These are phyloP conservation scores for Conopomorpha cramerella DNA, from an alignment of 1,140 invertebrate species.

Conservation along the genomic window DNA sequence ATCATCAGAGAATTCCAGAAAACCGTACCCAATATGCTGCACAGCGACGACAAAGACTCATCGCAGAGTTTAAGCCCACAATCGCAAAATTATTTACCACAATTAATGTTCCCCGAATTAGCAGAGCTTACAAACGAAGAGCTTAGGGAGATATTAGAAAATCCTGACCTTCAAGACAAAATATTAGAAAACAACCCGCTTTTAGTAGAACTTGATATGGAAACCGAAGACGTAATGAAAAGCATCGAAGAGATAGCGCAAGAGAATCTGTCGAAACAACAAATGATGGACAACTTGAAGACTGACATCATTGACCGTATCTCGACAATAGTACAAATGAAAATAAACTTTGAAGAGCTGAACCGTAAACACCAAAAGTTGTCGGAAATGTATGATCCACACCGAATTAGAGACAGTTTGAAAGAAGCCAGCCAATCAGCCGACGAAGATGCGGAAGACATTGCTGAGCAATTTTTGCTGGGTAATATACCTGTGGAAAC, in stretches of 20 bases:
- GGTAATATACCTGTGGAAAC: conserved; percentile 75
- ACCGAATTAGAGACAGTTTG: conserved; percentile 70
- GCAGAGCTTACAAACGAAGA: conserved; percentile 70
- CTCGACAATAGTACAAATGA: conserved; percentile 68
- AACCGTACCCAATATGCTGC: conserved; percentile 31
- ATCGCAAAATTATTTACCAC: conserved; percentile 20
- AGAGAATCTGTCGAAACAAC: conserved; percentile 71
- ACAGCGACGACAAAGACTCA: conserved; percentile 19
- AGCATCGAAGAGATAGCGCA: conserved; percentile 74
- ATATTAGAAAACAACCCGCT: conserved; percentile 71
- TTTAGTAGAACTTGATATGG: conserved; percentile 68
- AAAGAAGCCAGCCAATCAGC: conserved; percentile 65
- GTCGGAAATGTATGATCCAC: conserved; percentile 73
- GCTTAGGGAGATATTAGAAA: conserved; percentile 68
- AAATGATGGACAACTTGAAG: conserved; percentile 65
- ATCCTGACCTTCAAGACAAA: conserved; percentile 71
- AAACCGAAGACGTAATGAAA: conserved; percentile 72
- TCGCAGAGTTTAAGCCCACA: conserved; percentile 33
- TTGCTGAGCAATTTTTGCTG: conserved; percentile 66
- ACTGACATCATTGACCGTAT: conserved; percentile 66
- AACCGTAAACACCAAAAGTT: conserved; percentile 71
- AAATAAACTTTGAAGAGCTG: conserved; percentile 70
- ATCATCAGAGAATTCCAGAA: conserved; percentile 77
- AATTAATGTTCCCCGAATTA: conserved; percentile 65
- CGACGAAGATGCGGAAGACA: conserved; percentile 74